Percentiles rank a stretch among this genome's conserved stretches.
Evolutionary conservation across 2,113 vertebrate genomes (phyloP).

Genomic region (Carollia perspicillata): DNA sequence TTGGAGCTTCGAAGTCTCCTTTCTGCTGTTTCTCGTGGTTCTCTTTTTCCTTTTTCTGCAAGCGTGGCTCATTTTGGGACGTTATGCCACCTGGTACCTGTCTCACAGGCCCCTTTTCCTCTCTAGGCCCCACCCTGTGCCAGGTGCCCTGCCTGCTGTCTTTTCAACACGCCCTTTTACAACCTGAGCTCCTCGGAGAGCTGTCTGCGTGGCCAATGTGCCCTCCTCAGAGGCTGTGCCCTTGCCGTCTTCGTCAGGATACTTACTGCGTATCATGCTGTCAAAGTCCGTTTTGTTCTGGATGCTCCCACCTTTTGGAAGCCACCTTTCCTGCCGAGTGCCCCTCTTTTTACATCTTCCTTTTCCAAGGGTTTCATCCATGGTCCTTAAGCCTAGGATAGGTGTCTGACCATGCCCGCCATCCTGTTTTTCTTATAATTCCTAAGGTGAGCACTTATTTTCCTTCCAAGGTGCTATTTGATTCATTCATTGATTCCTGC

Average conservation of each 20-base stretch:
- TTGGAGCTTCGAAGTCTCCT: not conserved
- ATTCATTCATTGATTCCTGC: not conserved
- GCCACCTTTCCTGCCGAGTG: not conserved
- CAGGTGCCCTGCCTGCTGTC: not conserved
- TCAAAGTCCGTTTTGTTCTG: not conserved
- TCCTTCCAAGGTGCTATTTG: not conserved
- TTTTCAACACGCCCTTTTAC: not conserved
- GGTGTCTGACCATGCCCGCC: not conserved
- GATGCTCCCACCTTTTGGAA: not conserved
- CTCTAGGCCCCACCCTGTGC: not conserved
- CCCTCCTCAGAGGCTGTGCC: not conserved
- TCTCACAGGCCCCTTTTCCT: not conserved
- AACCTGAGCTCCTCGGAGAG: not conserved
- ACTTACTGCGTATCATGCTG: not conserved
- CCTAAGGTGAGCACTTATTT: not conserved
- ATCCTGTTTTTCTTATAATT: not conserved
- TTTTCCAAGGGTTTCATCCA: not conserved
- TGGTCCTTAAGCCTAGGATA: not conserved
- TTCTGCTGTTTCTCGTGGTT: not conserved
- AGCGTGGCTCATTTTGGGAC: not conserved
- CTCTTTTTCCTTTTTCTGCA: not conserved
- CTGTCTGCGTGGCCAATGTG: rapidly evolving
- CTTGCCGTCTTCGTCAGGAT: not conserved
- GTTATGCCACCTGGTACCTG: not conserved
- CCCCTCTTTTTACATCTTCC: not conserved